Conservation (phyloP, 2,113 vertebrate species). For the Mionectes macconnelli region DNA sequence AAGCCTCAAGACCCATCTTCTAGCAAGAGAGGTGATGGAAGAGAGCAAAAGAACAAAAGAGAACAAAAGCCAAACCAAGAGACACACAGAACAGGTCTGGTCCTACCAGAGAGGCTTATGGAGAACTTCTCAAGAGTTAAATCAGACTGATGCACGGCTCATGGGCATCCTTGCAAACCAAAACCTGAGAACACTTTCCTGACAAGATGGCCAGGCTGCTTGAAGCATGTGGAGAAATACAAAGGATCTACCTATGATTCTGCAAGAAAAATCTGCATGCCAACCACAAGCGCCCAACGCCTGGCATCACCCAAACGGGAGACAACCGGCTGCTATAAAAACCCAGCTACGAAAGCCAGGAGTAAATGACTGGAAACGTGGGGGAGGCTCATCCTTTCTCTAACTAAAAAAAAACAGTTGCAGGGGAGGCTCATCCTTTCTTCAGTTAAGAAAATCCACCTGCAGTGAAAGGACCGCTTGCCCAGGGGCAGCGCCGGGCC, state of each 20-base stretch:
- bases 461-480: not conserved
- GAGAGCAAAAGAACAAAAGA: not conserved
- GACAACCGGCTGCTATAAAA: not conserved
- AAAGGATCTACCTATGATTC: not conserved
- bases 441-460: not conserved
- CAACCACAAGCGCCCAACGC: too few species aligned
- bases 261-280: not conserved
- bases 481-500: not conserved
- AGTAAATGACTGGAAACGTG: not conserved
- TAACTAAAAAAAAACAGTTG: too few species aligned
- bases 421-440: not conserved
- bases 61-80: not conserved
- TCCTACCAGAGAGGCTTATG: not conserved
- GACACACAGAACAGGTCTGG: not conserved
- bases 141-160: not conserved
- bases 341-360: not conserved
- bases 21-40: fast-evolving
- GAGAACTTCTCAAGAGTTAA: not conserved
- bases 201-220: too few species aligned
- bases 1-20: not conserved
- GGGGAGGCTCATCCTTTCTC: not conserved
- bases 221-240: fast-evolving
- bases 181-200: not conserved
- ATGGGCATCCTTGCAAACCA: fast-evolving
- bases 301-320: not conserved